These are phyloP conservation scores for Drosophila rufa DNA, from an alignment of 1,140 invertebrate genomes.

Conservation along the genomic window DNA sequence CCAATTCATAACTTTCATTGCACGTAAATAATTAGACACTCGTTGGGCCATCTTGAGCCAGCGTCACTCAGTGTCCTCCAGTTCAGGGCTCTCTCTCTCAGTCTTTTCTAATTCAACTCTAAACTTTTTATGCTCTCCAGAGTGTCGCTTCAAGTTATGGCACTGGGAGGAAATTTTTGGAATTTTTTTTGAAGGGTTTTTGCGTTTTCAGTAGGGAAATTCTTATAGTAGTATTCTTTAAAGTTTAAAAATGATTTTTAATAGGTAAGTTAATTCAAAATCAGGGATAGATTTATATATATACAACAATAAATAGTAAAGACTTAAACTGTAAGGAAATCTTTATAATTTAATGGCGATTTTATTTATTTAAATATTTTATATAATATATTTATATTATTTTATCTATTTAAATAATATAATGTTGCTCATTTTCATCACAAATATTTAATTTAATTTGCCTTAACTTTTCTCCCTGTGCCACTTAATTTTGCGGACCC, in stretches of 20 bases:
- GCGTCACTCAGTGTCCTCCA: background rate
- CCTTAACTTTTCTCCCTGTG: slow-evolving; percentile 5
- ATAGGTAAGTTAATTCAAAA: background rate
- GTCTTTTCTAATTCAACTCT: slow-evolving; percentile 49
- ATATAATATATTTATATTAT: no score
- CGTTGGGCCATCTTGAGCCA: slow-evolving; percentile 28
- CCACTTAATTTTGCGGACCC: slow-evolving; percentile 10
- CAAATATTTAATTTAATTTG: no score
- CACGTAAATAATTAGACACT: slow-evolving; percentile 63
- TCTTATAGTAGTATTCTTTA: background rate
- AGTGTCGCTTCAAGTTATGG: background rate
- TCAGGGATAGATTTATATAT: no score
- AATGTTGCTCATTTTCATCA: accelerated
- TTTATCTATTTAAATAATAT: background rate
- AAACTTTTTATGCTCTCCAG: slow-evolving; percentile 63
- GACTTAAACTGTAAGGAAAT: no score
- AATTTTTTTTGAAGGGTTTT: accelerated
- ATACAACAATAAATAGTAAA: no score
- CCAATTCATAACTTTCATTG: slow-evolving; percentile 47
- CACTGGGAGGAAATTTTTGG: background rate
- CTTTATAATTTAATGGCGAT: no score
- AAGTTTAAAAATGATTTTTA: background rate
- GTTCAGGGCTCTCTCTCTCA: background rate
- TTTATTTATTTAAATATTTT: no score
- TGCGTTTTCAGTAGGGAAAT: background rate